Evolutionary conservation across 2,888 invertebrate genomes (phyloP), one percentile per base, ranked within the genome.

Genomic region (Agrochola macilenta): DNA sequence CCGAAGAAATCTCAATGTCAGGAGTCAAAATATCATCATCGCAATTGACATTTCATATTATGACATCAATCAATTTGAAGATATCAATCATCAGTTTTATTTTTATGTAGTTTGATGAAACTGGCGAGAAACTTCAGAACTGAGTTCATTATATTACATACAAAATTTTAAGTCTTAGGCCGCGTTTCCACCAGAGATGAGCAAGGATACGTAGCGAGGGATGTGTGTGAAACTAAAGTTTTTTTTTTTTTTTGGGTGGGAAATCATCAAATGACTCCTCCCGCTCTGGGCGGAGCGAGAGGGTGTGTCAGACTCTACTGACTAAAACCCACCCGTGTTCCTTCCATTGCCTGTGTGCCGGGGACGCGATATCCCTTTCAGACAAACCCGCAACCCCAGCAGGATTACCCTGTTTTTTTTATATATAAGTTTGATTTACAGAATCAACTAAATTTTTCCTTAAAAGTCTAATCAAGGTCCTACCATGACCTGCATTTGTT

Each of bases 1-100:
- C 39, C 14, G n/a, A 30, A 57, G 43, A 66, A 63, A 57, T 68
- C 74, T 84, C 63, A 84, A 80, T 74, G 64, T 84, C 81, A 70
- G 35, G 20, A 52, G 58, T 39, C n/a, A 49, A 35, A 54, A 66
- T 74, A 80, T 74, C 30, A 64, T 79, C 23, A 68, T 49, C 23
- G 23, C 69, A 20, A 79, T 84, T 74, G 58, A 61, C 35, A 54
- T 79, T 73, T 73, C 9, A 11, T 12, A 52, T 14, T 52, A n/a
- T 30, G 8, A 52, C 7, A 58, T 72, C 30, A 26, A 61, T 83
- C 35, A 61, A 73, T 17, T 60, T 30, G 5, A 7, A 23, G 23
- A 57, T 26, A 35, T 65, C 5, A 78, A 49, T 61, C n/a, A n/a
- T n/a, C n/a, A n/a, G n/a, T n/a, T n/a, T n/a, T n/a, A n/a, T n/a